Conservation (phyloP, 2,113 vertebrate genomes). For the Bos indicus region DNA sequence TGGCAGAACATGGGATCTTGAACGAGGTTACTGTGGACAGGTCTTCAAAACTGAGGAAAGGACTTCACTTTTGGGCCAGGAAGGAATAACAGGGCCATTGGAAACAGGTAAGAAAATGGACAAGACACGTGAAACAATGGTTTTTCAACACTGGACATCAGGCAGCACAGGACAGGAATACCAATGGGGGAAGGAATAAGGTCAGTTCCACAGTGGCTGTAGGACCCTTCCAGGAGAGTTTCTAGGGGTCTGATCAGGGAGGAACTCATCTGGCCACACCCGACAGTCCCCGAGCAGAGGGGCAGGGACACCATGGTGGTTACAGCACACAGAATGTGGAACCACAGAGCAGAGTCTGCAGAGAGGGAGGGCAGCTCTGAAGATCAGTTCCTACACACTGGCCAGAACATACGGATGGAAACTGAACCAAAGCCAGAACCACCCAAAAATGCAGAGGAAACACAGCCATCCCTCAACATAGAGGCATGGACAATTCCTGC, state of each 20-base stretch:
- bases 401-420: background rate
- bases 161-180: background rate
- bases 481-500: background rate
- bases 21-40: background rate
- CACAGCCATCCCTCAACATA: background rate
- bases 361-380: background rate
- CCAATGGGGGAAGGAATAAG: background rate
- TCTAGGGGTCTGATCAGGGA: background rate
- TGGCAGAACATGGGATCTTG: background rate
- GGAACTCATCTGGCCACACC: background rate
- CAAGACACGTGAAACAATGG: background rate
- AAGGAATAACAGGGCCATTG: background rate
- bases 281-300: background rate
- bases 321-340: background rate
- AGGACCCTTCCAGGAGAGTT: background rate
- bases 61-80: background rate
- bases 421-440: background rate
- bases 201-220: background rate
- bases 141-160: background rate
- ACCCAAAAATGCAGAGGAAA: background rate
- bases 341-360: background rate
- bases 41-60: background rate
- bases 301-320: fast-evolving
- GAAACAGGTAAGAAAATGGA: background rate
- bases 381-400: background rate